Evolutionary conservation across 2,113 vertebrate species (phyloP).

Genomic region (cattle (Bos taurus)): DNA sequence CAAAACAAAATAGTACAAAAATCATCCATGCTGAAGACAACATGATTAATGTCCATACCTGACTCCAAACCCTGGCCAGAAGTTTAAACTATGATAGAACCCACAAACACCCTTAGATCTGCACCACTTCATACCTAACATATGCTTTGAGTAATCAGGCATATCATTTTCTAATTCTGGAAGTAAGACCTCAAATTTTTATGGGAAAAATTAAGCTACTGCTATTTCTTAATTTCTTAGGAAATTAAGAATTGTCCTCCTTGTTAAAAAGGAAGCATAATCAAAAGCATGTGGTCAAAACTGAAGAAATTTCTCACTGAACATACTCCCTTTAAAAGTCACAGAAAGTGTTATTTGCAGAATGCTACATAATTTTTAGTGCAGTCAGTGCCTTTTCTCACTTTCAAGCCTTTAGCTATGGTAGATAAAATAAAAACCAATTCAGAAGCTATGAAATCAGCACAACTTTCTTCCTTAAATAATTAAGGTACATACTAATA

Average conservation of each 20-base stretch:
- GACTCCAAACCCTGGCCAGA: neutral
- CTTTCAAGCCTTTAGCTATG: neutral
- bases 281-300: neutral
- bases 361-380: neutral
- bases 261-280: neutral
- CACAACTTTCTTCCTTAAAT: neutral
- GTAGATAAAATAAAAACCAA: neutral
- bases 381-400: neutral
- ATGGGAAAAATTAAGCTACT: neutral
- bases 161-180: neutral
- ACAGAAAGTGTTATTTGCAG: neutral
- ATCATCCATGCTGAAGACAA: neutral
- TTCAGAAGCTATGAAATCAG: neutral
- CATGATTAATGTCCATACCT: neutral
- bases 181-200: neutral
- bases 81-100: neutral
- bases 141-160: neutral
- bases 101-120: neutral
- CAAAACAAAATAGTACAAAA: neutral
- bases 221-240: neutral
- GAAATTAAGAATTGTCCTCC: neutral
- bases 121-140: neutral
- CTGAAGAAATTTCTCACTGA: neutral
- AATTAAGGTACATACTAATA: neutral
- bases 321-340: neutral